Conservation (phyloP, 2,113 vertebrate genomes). For the Halcyon malimbica region DNA sequence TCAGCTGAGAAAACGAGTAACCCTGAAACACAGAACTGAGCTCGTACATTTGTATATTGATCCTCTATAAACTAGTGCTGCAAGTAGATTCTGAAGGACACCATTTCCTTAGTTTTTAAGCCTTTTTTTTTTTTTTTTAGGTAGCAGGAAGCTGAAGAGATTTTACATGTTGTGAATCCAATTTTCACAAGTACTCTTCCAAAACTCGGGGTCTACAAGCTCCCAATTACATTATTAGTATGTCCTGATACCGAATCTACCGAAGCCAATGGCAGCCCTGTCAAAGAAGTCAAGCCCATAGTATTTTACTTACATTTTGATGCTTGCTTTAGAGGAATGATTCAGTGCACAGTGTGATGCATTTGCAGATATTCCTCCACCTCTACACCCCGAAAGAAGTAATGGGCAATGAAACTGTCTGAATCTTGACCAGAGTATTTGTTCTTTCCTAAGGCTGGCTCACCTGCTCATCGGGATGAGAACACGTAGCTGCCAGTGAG, state of each 20-base stretch:
- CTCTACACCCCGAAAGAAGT: not conserved
- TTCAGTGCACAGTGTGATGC: not conserved
- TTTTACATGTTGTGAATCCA: not conserved
- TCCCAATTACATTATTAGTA: not conserved
- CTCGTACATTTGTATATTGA: constrained; percentile 47
- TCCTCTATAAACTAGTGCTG: not conserved
- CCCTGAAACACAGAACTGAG: constrained; percentile 43
- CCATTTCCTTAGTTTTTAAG: not conserved
- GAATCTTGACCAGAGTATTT: not conserved
- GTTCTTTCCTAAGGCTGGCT: not conserved
- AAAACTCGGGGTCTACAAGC: not conserved
- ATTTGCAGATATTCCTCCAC: not conserved
- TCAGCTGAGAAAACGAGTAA: constrained; percentile 57
- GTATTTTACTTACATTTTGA: not conserved
- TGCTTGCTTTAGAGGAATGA: not conserved
- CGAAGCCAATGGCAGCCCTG: accelerated
- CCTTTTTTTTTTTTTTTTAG: not conserved
- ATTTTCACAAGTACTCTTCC: not conserved
- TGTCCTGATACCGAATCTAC: not conserved
- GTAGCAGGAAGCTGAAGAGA: not conserved
- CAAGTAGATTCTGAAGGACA: constrained; percentile 32
- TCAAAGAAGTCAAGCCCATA: not conserved
- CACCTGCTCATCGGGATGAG: not conserved
- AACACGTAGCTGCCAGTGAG: not conserved
- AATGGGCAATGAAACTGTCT: not conserved